phyloP scores from a whole-genome alignment of 2,113 vertebrate genomes.

The Centrocercus urophasianus region DNA sequence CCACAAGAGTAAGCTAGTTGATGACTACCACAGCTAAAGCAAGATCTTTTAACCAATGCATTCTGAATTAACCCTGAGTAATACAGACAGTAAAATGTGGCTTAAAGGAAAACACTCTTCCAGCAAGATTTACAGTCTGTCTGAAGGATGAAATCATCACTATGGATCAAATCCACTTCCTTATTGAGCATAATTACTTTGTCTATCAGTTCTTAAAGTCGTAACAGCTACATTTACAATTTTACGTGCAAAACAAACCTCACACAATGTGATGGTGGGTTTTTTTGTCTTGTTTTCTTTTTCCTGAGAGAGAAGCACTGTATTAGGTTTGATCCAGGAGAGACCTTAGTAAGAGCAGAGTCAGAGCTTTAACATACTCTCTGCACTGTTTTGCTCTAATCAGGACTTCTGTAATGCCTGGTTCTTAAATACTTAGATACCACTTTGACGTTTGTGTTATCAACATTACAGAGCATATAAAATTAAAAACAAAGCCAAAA shows the following conservation, averaged over 20 bases:
- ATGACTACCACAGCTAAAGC: neutral
- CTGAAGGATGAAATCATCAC: neutral
- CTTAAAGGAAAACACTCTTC: neutral
- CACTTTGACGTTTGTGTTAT: neutral
- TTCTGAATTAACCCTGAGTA: neutral
- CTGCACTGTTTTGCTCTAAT: neutral
- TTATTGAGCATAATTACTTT: neutral
- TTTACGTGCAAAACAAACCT: neutral
- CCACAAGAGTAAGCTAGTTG: neutral
- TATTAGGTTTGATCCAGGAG: neutral
- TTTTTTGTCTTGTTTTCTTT: neutral
- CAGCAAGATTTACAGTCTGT: neutral
- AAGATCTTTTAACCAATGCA: neutral
- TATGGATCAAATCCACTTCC: neutral
- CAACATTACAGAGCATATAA: neutral
- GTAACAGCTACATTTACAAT: neutral
- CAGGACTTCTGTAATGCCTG: neutral
- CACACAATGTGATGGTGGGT: rapidly evolving
- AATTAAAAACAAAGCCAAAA: neutral
- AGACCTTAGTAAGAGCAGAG: neutral
- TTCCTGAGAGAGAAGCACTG: neutral
- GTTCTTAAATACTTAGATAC: neutral
- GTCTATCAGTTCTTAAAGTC: neutral
- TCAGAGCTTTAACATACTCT: neutral
- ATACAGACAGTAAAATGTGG: neutral